phyloP scores from a whole-genome alignment of 2,113 vertebrate species.

The Probosciger aterrimus region DNA sequence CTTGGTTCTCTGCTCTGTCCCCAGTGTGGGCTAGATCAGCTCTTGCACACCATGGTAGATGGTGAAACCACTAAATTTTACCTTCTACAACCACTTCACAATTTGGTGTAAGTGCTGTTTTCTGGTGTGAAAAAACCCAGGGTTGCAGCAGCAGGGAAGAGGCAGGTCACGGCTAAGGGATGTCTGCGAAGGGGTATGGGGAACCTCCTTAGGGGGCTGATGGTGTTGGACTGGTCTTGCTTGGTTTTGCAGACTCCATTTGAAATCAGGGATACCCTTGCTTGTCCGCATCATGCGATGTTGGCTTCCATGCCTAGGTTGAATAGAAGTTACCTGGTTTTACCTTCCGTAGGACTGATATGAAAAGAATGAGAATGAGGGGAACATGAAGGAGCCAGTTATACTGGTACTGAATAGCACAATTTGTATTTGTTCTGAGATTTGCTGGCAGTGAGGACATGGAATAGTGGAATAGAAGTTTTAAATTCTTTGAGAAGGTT shows the following conservation, averaged over 20 bases:
- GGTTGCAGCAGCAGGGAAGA: background rate
- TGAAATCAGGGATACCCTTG: background rate
- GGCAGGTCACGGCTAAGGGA: background rate
- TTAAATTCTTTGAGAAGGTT: background rate
- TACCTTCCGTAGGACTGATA: background rate
- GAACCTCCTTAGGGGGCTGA: rapidly evolving
- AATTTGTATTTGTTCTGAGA: background rate
- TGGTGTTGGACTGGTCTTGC: background rate
- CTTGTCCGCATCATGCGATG: rapidly evolving
- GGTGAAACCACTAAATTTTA: background rate
- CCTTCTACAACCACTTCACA: conserved; percentile 27
- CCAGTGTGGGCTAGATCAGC: background rate
- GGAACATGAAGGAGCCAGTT: background rate
- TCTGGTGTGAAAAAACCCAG: background rate
- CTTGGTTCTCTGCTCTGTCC: background rate
- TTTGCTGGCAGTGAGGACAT: background rate
- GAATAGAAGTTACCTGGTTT: background rate
- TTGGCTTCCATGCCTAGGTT: background rate
- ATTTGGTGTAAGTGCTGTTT: background rate
- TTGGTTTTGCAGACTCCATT: background rate
- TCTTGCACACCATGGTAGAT: background rate
- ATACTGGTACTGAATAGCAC: background rate
- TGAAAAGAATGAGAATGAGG: background rate
- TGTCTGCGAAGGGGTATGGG: background rate
- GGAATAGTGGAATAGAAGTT: background rate